Evolutionary conservation across 2,113 vertebrate genomes (phyloP).

Genomic region (Pangasianodon gigas): DNA sequence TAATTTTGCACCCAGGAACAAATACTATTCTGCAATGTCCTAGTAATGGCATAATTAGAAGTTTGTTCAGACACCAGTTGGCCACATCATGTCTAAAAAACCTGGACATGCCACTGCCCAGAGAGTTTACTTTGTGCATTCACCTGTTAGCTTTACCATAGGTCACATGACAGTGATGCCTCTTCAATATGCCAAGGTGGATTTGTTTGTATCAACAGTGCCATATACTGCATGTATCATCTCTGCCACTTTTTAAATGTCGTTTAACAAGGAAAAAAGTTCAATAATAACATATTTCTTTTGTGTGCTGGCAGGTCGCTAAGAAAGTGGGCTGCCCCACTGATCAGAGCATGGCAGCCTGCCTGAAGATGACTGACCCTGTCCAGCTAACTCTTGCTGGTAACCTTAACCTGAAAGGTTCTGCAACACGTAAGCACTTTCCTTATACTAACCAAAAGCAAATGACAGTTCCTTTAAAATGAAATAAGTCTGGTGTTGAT

Average conservation of each 20-base stretch:
- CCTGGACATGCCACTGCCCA: neutral
- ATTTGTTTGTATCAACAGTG: neutral
- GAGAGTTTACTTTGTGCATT: neutral
- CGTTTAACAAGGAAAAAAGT: neutral
- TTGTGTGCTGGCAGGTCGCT: constrained; percentile 73
- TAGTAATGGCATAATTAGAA: neutral
- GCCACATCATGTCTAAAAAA: neutral
- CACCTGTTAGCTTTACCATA: neutral
- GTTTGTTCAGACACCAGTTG: neutral
- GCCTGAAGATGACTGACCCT: constrained; percentile 79
- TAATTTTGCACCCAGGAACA: neutral
- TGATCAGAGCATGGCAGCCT: constrained; percentile 74
- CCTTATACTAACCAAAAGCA: neutral
- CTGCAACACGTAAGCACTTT: constrained; percentile 68
- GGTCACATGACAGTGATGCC: neutral
- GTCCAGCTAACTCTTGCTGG: constrained; percentile 76
- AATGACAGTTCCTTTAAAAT: neutral
- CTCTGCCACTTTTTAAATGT: neutral
- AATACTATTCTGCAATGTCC: neutral
- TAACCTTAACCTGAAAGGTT: constrained; percentile 54
- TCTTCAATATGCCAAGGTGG: neutral
- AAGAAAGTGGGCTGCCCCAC: constrained; percentile 79
- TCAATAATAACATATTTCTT: neutral
- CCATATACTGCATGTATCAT: neutral
- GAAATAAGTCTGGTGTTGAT: neutral